Evolutionary conservation across 2,888 invertebrate species (phyloP), one percentile per base, ranked within the genome.

Genomic region (Drosophila aldrichi): DNA sequence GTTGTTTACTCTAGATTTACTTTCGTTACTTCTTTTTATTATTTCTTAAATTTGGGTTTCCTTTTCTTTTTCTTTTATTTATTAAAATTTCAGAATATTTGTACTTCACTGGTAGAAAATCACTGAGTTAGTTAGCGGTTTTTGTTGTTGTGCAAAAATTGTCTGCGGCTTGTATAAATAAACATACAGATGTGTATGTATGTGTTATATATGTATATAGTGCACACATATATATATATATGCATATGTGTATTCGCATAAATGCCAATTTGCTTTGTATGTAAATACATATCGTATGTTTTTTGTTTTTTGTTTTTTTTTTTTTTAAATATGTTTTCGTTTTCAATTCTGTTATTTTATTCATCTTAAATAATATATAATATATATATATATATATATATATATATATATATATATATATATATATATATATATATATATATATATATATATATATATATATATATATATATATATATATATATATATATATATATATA

Each of bases 91-190:
- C 82, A 57, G 82, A 91, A 91, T 90, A 91, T 93, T 93, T 93
- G 93, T 93, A 93, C 93, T 93, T 92, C 90, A 91, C 92, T 92
- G 93, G 93, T 93, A 92, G 91, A 92, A 87, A 92, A 92, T 93
- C 93, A 93, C 93, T 93, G 93, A 93, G 92, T 91, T 92, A 83
- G 90, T 79, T 87, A 83, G 77, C 86, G 79, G 78, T 68, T 86
- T 74, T 75, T 73, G 70, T 70, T 72, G 63, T 67, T 66, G 74
- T 67, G 66, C 66, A 67, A 71, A 77, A 82, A 77, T 55, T 79
- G 72, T 67, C 70, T 79, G 64, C 63, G 64, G 79, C 55, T 79
- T 69, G 49, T 70, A 56, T 70, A 49, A 63, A 60, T 41, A 51
- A 56, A 63, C 68, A 54, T 56, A 76, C 63, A 61, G 68, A 40